Percentiles rank a stretch among this genome's conserved stretches.
Conservation (phyloP, 2,888 invertebrate genomes). For the Erynnis tages region DNA sequence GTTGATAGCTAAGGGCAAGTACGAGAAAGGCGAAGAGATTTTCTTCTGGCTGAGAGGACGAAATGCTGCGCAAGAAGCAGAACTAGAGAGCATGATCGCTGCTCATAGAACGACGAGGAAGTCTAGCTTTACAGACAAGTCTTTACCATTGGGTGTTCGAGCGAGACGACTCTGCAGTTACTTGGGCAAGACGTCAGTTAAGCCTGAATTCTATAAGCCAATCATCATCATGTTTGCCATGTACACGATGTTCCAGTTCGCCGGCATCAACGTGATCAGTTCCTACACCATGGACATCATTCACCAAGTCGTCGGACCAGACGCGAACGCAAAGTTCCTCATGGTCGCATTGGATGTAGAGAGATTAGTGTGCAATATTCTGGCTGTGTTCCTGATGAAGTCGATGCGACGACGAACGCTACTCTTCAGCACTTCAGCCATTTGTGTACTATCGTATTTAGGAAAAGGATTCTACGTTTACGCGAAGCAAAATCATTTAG, state of each 20-base stretch:
- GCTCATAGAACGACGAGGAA: constrained; percentile 62
- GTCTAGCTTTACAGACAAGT: constrained; percentile 51
- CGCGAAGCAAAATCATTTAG: constrained; percentile 48
- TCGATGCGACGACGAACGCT: constrained; percentile 82
- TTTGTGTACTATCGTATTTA: constrained; percentile 82
- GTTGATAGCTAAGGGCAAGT: constrained; percentile 81
- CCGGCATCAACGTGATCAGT: constrained; percentile 86
- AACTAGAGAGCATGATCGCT: constrained; percentile 70
- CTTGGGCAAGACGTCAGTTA: constrained; percentile 51
- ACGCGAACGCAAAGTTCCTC: constrained; percentile 82
- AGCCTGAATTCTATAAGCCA: constrained; percentile 82
- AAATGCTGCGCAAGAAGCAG: constrained; percentile 57
- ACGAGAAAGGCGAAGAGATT: constrained; percentile 78
- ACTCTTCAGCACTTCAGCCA: constrained; percentile 79
- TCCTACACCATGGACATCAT: constrained; percentile 86
- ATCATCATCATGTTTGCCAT: constrained; percentile 82
- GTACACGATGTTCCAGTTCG: constrained; percentile 85
- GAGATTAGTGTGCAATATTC: constrained; percentile 81
- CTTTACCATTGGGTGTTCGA: constrained; percentile 43
- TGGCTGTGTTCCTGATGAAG: constrained; percentile 83
- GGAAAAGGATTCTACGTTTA: constrained; percentile 73
- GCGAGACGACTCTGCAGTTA: constrained; percentile 48
- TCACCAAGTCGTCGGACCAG: constrained; percentile 79
- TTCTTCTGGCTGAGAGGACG: constrained; percentile 78
- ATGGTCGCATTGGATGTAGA: constrained; percentile 84